Evolutionary conservation across 2,797 vertebrate genomes (phyloP), one percentile per base, ranked within the genome.

Genomic region (Chelon labrosus): DNA sequence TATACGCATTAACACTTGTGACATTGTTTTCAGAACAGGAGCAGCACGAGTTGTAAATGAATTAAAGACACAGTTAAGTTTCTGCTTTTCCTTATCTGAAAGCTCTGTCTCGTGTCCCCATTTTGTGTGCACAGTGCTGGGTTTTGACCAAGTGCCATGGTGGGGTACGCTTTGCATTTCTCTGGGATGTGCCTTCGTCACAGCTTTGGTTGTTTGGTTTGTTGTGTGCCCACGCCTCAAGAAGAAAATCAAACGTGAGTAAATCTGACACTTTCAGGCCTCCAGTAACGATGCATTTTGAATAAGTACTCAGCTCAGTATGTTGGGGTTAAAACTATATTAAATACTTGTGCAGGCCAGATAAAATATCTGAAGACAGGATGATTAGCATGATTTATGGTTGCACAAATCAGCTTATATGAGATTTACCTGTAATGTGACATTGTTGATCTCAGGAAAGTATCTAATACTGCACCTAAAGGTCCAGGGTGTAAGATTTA

Each of bases 161-260:
- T 99, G 98, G 98, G 96, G 95, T 53, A 97, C 95, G 52, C 87
- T 97, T 75, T 93, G 96, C 76, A 96, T 98, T 89, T 95, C 97
- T 17, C 79, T 95, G 84, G 96, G 95, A 84, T 97, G 92, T 80
- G 96, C 96, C 62, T 46, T 96, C 63, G 11, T 95, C 85, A 97
- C 96, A 70, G 97, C 96, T 79, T 75, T 97, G 70, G 2, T 96
- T 57, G 96, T 99, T 85, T 99, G 97, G 98, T 96, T 97, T 87
- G 75, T 96, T 83, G 95, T 98, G 46, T 99, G 98, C 91, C 98
- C 98, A 0, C 95, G 86, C 69, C 96, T 99, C 93, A 97, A 94
- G 93, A 98, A 92, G 88, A 99, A 97, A 92, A 98, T 99, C 0
- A 93, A 96, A 91, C 90, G 98, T 99, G 91, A 96, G 96, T 95